Percentiles rank a stretch among this genome's conserved stretches.
phyloP scores from a whole-genome alignment of 2,113 vertebrate species.

The Junco hyemalis region DNA sequence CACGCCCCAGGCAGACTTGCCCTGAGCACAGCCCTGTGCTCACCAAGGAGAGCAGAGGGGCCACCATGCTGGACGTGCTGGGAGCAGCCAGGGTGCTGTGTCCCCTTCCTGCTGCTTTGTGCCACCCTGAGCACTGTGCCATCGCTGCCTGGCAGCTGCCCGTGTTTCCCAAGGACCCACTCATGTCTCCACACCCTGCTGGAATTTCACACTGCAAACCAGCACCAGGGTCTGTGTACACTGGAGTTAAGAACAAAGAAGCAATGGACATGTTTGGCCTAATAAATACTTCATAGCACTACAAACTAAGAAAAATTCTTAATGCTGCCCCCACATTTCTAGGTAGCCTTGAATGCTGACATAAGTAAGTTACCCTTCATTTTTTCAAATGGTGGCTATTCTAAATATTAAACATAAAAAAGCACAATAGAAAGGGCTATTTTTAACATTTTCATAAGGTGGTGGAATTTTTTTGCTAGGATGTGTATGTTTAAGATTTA shows the following conservation, averaged over 20 bases:
- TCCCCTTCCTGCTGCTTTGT: background rate
- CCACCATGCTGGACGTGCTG: accelerated
- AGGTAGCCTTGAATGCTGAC: background rate
- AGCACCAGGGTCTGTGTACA: background rate
- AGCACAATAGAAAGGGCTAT: background rate
- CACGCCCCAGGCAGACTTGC: background rate
- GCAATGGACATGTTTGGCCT: background rate
- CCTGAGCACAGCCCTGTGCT: background rate
- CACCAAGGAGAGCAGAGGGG: background rate
- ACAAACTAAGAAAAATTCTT: background rate
- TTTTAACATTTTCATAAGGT: background rate
- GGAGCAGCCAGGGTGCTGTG: background rate
- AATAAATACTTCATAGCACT: background rate
- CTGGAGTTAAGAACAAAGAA: background rate
- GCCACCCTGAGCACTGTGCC: background rate
- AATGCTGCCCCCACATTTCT: background rate
- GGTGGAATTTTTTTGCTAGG: background rate
- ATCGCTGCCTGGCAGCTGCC: background rate
- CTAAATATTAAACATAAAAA: background rate
- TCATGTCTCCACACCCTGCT: background rate
- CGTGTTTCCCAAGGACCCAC: accelerated
- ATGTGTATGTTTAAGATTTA: background rate
- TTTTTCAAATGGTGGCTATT: background rate
- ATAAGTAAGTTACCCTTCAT: background rate
- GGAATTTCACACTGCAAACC: background rate